phyloP scores from a whole-genome alignment of 2,797 vertebrate species.

The Premnoplex brunnescens region DNA sequence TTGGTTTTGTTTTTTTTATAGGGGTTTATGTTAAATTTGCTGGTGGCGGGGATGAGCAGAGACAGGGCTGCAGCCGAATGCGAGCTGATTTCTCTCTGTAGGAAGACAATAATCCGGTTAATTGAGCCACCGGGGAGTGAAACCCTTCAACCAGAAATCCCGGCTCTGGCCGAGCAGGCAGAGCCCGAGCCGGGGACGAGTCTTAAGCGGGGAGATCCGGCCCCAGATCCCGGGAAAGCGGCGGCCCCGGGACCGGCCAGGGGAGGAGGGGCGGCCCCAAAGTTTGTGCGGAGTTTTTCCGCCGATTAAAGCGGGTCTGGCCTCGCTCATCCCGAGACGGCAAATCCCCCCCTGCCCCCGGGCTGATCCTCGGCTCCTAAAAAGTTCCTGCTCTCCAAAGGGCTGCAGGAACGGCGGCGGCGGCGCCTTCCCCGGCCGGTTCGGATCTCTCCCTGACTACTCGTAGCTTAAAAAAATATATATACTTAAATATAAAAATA shows the following conservation, averaged over 20 bases:
- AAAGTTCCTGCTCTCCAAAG: neutral
- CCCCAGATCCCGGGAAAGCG: neutral
- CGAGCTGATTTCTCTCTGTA: conserved; percentile 83
- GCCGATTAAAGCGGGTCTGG: neutral
- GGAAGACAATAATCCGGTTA: conserved; percentile 96
- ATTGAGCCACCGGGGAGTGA: conserved; percentile 92
- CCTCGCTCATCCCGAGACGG: too few species aligned
- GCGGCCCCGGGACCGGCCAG: neutral
- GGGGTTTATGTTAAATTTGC: conserved; percentile 59
- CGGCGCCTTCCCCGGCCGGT: neutral
- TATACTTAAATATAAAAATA: rapidly evolving
- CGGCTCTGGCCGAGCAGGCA: conserved; percentile 38
- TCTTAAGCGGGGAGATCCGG: neutral
- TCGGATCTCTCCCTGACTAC: neutral
- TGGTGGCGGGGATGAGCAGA: conserved; percentile 27
- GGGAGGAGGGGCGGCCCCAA: neutral
- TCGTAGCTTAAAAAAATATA: neutral
- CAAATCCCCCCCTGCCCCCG: neutral
- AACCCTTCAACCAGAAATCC: conserved; percentile 81
- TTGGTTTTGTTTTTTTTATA: neutral
- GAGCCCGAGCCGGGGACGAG: neutral
- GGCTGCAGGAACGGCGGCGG: neutral
- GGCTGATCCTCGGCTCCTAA: neutral
- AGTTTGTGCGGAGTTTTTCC: neutral
- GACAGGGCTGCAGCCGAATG: conserved; percentile 73